These are phyloP conservation scores for Euleptes europaea DNA, from an alignment of 2,113 vertebrate species.

Conservation along the genomic window DNA sequence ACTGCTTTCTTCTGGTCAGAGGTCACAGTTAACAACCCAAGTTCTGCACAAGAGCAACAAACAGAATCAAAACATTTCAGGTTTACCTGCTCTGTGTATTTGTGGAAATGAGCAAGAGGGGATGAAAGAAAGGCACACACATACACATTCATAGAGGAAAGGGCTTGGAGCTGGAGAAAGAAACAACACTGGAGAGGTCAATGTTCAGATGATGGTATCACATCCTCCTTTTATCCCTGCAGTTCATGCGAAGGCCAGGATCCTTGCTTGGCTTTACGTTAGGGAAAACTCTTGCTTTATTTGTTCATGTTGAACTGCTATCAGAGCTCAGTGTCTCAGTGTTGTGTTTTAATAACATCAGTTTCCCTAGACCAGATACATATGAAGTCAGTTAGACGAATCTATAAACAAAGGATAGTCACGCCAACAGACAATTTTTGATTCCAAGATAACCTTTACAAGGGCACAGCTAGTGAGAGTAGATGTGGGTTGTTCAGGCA, in stretches of 20 bases:
- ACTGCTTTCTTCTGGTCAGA: constrained; percentile 37
- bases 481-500: constrained; percentile 62
- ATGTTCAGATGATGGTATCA: constrained; percentile 77
- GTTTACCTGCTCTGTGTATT: constrained; percentile 65
- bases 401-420: constrained; percentile 79
- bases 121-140: constrained; percentile 42
- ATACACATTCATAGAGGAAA: constrained; percentile 33
- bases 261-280: constrained; percentile 72
- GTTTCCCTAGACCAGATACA: constrained; percentile 77
- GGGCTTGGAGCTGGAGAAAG: constrained; percentile 66
- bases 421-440: constrained; percentile 72
- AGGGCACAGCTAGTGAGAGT: constrained; percentile 56
- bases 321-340: constrained; percentile 74
- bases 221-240: constrained; percentile 73
- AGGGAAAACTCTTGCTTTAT: constrained; percentile 77
- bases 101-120: constrained; percentile 50
- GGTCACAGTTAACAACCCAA: constrained; percentile 52
- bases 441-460: constrained; percentile 72
- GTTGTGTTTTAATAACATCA: constrained; percentile 78
- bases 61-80: constrained; percentile 53
- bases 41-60: constrained; percentile 51
- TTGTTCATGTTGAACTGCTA: constrained; percentile 77
- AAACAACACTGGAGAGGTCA: constrained; percentile 76
- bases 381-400: constrained; percentile 74
- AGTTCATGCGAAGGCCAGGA: constrained; percentile 73